phyloP scores from a whole-genome alignment of 2,113 vertebrate species.

The Hydropotes inermis region DNA sequence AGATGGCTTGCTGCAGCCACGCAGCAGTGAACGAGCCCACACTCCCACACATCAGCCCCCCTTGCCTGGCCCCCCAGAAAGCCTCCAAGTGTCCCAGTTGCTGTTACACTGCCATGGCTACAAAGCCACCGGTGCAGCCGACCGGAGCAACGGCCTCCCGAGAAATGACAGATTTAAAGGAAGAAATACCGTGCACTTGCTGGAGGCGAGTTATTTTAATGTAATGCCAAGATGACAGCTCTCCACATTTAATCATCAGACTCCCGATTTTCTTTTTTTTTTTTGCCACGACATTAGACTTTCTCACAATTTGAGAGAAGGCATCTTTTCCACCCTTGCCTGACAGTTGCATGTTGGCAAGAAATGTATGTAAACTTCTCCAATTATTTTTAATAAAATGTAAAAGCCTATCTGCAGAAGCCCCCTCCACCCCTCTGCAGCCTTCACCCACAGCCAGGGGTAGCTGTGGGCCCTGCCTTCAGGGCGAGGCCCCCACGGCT shows the following conservation, averaged over 20 bases:
- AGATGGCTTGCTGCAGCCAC: constrained; percentile 40
- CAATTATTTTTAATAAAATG: constrained; percentile 75
- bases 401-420: constrained; percentile 56
- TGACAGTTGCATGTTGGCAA: constrained; percentile 58
- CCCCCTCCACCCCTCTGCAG: neutral
- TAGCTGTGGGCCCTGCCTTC: neutral
- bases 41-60: neutral
- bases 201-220: constrained; percentile 83
- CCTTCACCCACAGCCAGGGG: neutral
- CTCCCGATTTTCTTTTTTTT: constrained; percentile 62
- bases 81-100: constrained; percentile 48
- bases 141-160: constrained; percentile 69
- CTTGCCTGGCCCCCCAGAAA: constrained; percentile 32
- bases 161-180: constrained; percentile 81
- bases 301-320: constrained; percentile 66
- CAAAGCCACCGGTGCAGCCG: constrained; percentile 75
- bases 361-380: constrained; percentile 57
- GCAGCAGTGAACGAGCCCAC: constrained; percentile 69
- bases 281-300: constrained; percentile 66
- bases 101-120: constrained; percentile 70
- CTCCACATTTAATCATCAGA: constrained; percentile 76
- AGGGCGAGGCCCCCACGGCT: neutral
- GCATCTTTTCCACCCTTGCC: constrained; percentile 66
- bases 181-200: constrained; percentile 74
- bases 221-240: constrained; percentile 79